phyloP scores from a whole-genome alignment of 1,140 invertebrate species.

The Ooceraea biroi region DNA sequence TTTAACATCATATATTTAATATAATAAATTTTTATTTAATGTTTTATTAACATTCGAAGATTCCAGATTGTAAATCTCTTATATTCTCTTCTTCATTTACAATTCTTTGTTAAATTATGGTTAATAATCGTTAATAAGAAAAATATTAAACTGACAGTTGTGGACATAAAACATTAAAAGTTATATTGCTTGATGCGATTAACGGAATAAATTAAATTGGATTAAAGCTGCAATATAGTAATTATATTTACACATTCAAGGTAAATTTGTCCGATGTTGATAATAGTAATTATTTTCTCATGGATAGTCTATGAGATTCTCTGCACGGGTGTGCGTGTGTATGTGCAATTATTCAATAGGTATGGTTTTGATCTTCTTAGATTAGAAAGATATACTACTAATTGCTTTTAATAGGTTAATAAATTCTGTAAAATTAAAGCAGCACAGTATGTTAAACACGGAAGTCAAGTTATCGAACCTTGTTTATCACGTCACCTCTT shows the following conservation, averaged over 20 bases:
- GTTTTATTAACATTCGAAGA: neutral
- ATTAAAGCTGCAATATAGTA: neutral
- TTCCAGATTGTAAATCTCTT: neutral
- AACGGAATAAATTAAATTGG: neutral
- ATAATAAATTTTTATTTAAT: neutral
- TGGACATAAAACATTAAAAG: neutral
- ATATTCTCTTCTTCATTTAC: conserved; percentile 1
- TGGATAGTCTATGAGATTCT: neutral
- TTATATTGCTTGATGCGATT: neutral
- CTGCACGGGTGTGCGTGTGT: too few relatives aligned
- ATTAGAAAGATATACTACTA: conserved; percentile 15
- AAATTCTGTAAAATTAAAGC: conserved; percentile 45
- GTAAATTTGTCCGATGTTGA: neutral
- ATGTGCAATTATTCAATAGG: conserved; percentile 22
- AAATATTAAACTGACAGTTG: neutral
- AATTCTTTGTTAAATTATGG: neutral
- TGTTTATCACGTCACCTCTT: conserved; percentile 44
- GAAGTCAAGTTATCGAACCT: conserved; percentile 38
- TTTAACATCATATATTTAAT: too few relatives aligned
- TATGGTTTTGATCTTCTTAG: conserved; percentile 1
- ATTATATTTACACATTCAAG: neutral
- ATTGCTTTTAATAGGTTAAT: conserved; percentile 53
- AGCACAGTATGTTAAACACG: conserved; percentile 19
- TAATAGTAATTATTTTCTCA: neutral
- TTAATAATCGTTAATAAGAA: neutral